Percentiles rank a stretch among this genome's conserved stretches.
phyloP scores from a whole-genome alignment of 1,140 invertebrate species.

The Berghia stephanieae region DNA sequence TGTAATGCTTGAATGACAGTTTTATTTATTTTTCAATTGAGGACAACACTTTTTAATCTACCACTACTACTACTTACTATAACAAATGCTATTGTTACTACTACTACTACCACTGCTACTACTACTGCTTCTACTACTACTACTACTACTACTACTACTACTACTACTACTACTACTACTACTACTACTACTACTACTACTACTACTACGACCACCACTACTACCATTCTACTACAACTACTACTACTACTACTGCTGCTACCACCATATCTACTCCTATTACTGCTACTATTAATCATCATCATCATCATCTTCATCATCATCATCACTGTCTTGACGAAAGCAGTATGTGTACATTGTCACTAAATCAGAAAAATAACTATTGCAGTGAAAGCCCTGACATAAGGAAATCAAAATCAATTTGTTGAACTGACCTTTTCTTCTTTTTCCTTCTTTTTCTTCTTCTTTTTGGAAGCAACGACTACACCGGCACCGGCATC shows the following conservation, averaged over 20 bases:
- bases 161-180: background rate
- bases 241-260: background rate
- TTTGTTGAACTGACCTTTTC: slow-evolving; percentile 13
- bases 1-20: background rate
- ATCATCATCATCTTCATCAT: background rate
- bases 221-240: too few species aligned
- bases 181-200: background rate
- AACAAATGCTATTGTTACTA: background rate
- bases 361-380: background rate
- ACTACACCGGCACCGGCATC: background rate
- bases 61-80: background rate
- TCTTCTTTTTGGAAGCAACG: background rate
- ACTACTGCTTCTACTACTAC: too few species aligned
- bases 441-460: slow-evolving; percentile 18
- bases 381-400: background rate
- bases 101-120: slow-evolving; percentile 3
- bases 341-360: background rate
- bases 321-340: background rate
- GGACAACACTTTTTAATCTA: background rate
- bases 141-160: slow-evolving; percentile 8
- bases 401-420: background rate
- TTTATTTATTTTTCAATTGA: slow-evolving; percentile 10
- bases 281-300: too few species aligned
- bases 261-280: too few species aligned
- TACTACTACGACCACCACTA: too few species aligned